phyloP scores from a whole-genome alignment of 2,888 invertebrate species.

The Zootermopsis nevadensis region DNA sequence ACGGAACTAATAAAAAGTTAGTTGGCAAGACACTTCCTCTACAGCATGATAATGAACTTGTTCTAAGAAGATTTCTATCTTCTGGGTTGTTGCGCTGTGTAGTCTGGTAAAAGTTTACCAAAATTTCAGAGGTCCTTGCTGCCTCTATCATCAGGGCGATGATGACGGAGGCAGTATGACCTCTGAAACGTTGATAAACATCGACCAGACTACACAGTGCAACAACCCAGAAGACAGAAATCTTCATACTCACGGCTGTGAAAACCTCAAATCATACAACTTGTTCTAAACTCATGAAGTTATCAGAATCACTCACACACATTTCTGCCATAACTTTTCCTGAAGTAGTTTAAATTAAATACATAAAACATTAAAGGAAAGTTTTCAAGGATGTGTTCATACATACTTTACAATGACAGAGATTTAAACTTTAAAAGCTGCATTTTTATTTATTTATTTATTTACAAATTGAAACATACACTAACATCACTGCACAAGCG shows the following conservation, averaged over 20 bases:
- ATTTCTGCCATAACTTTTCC: background rate
- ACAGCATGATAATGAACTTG: background rate
- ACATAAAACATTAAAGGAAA: background rate
- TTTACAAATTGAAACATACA: slow-evolving; percentile 18
- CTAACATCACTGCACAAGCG: slow-evolving; percentile 10
- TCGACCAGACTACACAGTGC: no score
- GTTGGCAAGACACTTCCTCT: background rate
- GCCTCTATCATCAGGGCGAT: no score
- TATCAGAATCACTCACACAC: background rate
- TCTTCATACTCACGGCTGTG: no score
- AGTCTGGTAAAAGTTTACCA: no score
- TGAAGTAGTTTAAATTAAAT: background rate
- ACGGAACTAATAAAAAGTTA: background rate
- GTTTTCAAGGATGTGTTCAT: background rate
- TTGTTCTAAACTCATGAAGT: no score
- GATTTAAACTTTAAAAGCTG: background rate
- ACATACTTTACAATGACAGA: background rate
- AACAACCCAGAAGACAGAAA: no score
- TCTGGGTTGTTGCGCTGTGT: no score
- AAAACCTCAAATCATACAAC: no score
- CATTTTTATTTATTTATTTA: background rate
- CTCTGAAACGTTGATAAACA: no score
- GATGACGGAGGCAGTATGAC: no score
- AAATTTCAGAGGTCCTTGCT: no score
- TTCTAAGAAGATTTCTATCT: background rate